Conservation (phyloP, 2,113 vertebrate species). For the Capreolus pygargus region DNA sequence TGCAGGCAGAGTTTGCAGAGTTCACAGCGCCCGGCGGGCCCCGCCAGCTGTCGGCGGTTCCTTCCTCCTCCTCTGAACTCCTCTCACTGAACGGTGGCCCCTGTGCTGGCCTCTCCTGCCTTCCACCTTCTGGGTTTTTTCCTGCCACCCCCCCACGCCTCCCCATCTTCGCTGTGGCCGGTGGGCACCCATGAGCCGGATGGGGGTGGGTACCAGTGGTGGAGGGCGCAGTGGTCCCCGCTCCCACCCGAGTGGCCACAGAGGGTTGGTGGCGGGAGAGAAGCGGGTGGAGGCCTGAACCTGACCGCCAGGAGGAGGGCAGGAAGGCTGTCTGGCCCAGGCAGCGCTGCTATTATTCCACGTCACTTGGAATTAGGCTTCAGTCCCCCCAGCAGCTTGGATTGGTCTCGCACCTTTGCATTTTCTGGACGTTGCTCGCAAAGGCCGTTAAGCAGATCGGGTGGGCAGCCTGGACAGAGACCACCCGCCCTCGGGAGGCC, state of each 20-base stretch:
- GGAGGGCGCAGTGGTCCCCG: neutral
- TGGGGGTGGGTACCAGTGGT: neutral
- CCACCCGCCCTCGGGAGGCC: rapidly evolving
- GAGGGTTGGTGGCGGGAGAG: neutral
- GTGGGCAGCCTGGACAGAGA: neutral
- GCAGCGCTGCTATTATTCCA: neutral
- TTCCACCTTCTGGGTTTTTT: neutral
- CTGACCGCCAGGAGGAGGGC: rapidly evolving
- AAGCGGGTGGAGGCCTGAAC: neutral
- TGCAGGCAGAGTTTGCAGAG: rapidly evolving
- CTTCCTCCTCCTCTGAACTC: neutral
- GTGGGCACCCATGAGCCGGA: neutral
- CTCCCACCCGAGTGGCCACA: neutral
- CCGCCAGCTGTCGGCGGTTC: rapidly evolving
- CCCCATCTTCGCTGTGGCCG: rapidly evolving
- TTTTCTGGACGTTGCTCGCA: neutral
- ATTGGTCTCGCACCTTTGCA: neutral
- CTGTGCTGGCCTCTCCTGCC: neutral
- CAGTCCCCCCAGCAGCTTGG: neutral
- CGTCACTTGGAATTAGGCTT: neutral
- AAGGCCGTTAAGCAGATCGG: neutral
- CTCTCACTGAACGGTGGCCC: neutral
- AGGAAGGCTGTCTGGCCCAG: neutral
- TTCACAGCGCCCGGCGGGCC: rapidly evolving
- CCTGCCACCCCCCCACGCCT: neutral